Evolutionary conservation across 2,888 invertebrate genomes (phyloP).

Genomic region (Incurvaria masculella): DNA sequence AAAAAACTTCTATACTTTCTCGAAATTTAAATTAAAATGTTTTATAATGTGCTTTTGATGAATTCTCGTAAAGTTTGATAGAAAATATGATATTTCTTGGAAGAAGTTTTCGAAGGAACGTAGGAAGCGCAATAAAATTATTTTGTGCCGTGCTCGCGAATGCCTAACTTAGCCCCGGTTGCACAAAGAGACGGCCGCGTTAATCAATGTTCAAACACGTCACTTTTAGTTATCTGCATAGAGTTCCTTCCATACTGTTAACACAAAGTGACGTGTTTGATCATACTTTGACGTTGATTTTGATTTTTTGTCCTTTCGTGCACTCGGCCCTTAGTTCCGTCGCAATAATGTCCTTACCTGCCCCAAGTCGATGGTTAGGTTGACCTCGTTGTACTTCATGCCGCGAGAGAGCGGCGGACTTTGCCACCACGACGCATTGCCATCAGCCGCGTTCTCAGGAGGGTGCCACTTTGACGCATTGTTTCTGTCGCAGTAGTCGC

Average conservation of each 20-base stretch:
- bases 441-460: slow-evolving; percentile 90
- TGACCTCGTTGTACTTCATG: slow-evolving; percentile 95
- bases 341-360: slow-evolving; percentile 72
- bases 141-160: too few relatives aligned
- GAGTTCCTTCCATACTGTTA: too few relatives aligned
- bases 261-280: too few relatives aligned
- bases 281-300: too few relatives aligned
- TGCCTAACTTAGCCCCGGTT: background rate
- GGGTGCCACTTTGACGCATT: slow-evolving; percentile 79
- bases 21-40: too few relatives aligned
- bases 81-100: background rate
- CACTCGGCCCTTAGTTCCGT: background rate
- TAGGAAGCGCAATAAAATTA: background rate
- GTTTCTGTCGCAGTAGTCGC: slow-evolving; percentile 84
- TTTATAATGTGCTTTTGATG: too few relatives aligned
- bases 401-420: slow-evolving; percentile 97
- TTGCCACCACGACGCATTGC: slow-evolving; percentile 98
- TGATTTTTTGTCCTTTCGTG: too few relatives aligned
- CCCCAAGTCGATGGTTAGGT: slow-evolving; percentile 94
- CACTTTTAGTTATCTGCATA: too few relatives aligned
- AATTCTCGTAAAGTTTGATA: too few relatives aligned
- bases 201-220: too few relatives aligned
- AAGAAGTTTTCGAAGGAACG: background rate
- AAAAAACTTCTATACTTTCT: too few relatives aligned
- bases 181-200: too few relatives aligned